Conservation (phyloP, 2,113 vertebrate genomes). For the Hyperoodon ampullatus region DNA sequence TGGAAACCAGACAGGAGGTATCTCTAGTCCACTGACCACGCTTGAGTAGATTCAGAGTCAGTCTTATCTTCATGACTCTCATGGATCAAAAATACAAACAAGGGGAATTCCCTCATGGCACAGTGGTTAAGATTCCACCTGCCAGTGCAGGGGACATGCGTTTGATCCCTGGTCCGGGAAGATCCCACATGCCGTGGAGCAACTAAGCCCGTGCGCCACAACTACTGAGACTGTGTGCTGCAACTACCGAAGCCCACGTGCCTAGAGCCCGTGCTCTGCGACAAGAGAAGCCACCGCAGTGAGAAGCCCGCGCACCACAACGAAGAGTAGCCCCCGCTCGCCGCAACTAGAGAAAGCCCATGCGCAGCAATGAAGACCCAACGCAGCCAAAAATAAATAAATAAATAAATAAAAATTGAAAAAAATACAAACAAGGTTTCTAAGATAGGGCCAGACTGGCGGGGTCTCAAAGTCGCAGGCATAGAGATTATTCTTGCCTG, state of each 20-base stretch:
- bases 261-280: too few relatives aligned
- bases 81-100: neutral
- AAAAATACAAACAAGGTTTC: fast-evolving
- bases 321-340: fast-evolving
- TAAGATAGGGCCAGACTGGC: neutral
- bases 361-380: fast-evolving
- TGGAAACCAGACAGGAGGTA: neutral
- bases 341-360: too few relatives aligned
- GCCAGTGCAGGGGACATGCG: too few relatives aligned
- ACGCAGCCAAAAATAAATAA: too few relatives aligned
- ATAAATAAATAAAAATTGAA: too few relatives aligned
- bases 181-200: too few relatives aligned
- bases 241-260: fast-evolving
- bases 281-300: too few relatives aligned
- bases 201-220: too few relatives aligned
- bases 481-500: neutral
- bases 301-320: fast-evolving
- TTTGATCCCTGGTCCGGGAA: too few relatives aligned
- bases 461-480: neutral
- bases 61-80: neutral
- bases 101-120: fast-evolving
- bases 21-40: fast-evolving
- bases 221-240: too few relatives aligned
- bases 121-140: too few relatives aligned
- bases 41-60: neutral